Evolutionary conservation across 2,113 vertebrate species (phyloP).

Genomic region (Phaethornis superciliosus): DNA sequence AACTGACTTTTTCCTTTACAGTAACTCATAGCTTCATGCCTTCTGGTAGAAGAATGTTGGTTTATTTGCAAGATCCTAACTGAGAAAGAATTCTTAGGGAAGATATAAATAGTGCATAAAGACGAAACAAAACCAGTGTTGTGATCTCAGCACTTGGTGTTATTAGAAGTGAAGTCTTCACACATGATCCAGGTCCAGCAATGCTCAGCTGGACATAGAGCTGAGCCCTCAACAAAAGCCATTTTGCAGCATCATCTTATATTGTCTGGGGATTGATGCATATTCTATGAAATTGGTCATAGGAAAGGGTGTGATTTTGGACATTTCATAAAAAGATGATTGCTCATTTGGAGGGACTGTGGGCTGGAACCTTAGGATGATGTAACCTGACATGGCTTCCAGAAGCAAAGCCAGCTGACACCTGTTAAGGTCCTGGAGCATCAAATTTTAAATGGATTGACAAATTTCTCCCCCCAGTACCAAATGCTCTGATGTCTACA

Average conservation of each 20-base stretch:
- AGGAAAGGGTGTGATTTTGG: neutral
- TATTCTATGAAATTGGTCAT: neutral
- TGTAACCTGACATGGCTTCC: neutral
- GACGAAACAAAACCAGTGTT: neutral
- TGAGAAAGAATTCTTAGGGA: neutral
- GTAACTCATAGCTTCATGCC: neutral
- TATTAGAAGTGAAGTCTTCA: neutral
- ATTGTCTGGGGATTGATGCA: neutral
- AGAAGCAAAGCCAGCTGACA: conserved; percentile 1
- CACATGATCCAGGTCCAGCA: neutral
- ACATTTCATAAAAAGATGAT: neutral
- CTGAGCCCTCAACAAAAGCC: neutral
- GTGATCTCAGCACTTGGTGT: neutral
- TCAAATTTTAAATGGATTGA: neutral
- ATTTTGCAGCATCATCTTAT: neutral
- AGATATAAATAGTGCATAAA: neutral
- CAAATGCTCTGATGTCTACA: neutral
- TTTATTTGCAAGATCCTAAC: neutral
- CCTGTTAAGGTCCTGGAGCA: neutral
- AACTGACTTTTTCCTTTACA: neutral
- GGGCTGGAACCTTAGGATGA: neutral
- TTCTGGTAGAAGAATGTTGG: neutral
- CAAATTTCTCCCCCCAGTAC: conserved; percentile 1
- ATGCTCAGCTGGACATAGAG: neutral
- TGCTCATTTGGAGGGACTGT: neutral